Conservation (phyloP, 2,113 vertebrate genomes). For the Pollachius pollachius region DNA sequence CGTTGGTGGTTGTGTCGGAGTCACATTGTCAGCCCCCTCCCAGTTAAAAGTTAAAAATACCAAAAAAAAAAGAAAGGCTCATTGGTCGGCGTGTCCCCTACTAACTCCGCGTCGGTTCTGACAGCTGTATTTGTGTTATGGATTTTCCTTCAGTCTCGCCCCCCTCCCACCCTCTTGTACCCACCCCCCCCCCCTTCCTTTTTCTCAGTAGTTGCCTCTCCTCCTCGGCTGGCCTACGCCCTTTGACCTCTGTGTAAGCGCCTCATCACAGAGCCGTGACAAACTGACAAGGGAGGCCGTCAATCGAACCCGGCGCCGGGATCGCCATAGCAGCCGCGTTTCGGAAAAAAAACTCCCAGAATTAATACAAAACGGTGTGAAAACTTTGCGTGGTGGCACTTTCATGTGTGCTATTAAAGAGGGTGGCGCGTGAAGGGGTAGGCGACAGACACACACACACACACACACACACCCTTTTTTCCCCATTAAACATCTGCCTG, state of each 20-base stretch:
- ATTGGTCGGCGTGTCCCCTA: slow-evolving; percentile 54
- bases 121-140: slow-evolving; percentile 83
- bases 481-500: slow-evolving; percentile 46
- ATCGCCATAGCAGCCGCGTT: slow-evolving; percentile 54
- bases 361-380: slow-evolving; percentile 51
- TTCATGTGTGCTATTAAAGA: slow-evolving; percentile 50
- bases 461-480: slow-evolving; percentile 5
- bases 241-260: slow-evolving; percentile 67
- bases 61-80: slow-evolving; percentile 34
- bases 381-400: slow-evolving; percentile 67
- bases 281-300: slow-evolving; percentile 74
- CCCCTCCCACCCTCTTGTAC: slow-evolving; percentile 44
- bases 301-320: slow-evolving; percentile 61
- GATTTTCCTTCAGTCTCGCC: slow-evolving; percentile 77
- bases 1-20: slow-evolving; percentile 37
- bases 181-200: slow-evolving; percentile 22
- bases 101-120: slow-evolving; percentile 70
- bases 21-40: slow-evolving; percentile 40
- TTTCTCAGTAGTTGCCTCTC: slow-evolving; percentile 55
- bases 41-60: slow-evolving; percentile 4
- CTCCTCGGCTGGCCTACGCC: slow-evolving; percentile 41
- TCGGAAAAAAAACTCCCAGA: slow-evolving; percentile 18
- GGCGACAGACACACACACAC: slow-evolving; percentile 16
- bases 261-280: slow-evolving; percentile 70
- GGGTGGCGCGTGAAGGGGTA: slow-evolving; percentile 31